Conservation (phyloP, 1,140 invertebrate genomes). For the Littorina saxatilis region DNA sequence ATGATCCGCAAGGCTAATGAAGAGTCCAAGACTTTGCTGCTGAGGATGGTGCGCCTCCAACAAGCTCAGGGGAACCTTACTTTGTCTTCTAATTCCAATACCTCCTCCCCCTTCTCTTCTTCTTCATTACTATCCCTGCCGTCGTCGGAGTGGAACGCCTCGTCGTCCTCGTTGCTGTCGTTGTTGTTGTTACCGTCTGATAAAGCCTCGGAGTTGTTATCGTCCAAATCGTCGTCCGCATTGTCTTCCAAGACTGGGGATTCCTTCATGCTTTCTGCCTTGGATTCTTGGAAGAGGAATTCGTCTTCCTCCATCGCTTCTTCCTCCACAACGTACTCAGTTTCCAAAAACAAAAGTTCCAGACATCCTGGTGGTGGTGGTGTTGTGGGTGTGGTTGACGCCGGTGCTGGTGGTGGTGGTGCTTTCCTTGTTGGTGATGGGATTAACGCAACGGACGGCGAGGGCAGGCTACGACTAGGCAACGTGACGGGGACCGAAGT, state of each 20-base stretch:
- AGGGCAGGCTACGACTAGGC: neutral
- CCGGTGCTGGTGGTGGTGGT: neutral
- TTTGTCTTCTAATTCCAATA: neutral
- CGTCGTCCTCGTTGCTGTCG: neutral
- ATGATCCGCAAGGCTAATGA: conserved; percentile 34
- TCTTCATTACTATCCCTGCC: too few species aligned
- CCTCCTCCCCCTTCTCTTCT: neutral
- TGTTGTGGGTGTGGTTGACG: neutral
- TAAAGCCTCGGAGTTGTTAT: neutral
- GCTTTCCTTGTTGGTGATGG: neutral
- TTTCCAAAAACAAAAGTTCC: neutral
- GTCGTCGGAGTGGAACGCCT: too few species aligned
- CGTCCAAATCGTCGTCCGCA: neutral
- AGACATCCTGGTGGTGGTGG: neutral
- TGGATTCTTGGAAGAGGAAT: neutral
- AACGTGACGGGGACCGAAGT: neutral
- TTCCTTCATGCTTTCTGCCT: neutral
- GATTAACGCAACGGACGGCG: neutral
- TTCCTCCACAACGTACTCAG: neutral
- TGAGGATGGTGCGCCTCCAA: neutral
- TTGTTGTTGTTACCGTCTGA: neutral
- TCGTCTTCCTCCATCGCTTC: neutral
- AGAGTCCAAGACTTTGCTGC: conserved; percentile 23
- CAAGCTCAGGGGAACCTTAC: neutral
- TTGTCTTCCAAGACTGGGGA: neutral